Evolutionary conservation across 1,140 invertebrate genomes (phyloP), one percentile per base, ranked within the genome.

Genomic region (Muscidifurax raptorellus): DNA sequence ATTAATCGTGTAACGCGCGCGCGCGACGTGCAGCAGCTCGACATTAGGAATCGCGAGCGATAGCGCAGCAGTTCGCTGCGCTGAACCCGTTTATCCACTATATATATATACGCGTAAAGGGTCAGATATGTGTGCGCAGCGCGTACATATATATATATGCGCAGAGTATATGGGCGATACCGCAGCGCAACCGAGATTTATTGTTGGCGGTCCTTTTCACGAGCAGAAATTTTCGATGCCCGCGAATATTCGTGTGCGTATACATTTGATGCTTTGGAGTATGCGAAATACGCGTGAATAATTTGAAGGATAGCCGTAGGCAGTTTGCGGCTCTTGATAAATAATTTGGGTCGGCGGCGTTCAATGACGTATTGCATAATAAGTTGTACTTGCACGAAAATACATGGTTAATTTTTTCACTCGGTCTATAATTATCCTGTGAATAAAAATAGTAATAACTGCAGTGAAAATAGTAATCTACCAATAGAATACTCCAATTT

Each of bases 1-100:
- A 78, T 78, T 78, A 78, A 78, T 78, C 36, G 76, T 66, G 18
- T 28, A 32, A 78, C 47, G 22, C 76, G 15, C 3, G 27, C 22
- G n/a, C 22, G 27, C 30, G 2, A 1, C 74, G 22, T n/a, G 1
- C 18, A 7, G 52, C 22, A 10, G 2, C 75, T 22, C 27, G 30
- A 66, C 76, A 78, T 78, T 66, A 66, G 59, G n/a, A 78, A 47
- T 18, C n/a, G 7, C 36, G 10, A 22, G 36, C 40, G 27, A 52
- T 52, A 52, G 40, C n/a, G n/a, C 22, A 59, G 52, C 52, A 22
- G 52, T 22, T 36, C 44, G 72, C 15, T 27, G 12, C 13, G 18
- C n/a, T 36, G 71, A 75, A 22, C n/a, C 72, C 36, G 72, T 22
- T 44, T 44, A 10, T 28, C 27, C 13, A 28, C 13, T 71, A 13